Evolutionary conservation across 1,140 invertebrate genomes (phyloP).

Genomic region (Pissodes strobi): DNA sequence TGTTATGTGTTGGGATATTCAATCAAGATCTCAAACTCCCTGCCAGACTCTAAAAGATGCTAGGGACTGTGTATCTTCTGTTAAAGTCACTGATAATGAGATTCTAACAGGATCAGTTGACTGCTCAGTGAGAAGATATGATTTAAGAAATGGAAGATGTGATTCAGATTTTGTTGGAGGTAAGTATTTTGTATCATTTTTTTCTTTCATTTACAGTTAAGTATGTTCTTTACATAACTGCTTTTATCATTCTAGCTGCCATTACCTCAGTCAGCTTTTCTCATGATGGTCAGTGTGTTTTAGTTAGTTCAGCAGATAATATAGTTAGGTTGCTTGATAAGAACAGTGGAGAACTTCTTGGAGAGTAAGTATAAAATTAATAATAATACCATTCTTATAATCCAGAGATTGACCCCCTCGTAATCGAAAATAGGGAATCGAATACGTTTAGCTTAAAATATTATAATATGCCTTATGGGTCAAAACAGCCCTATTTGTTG

Average conservation of each 20-base stretch:
- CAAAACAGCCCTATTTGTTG: no score
- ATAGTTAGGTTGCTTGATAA: slow-evolving; percentile 88
- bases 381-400: no score
- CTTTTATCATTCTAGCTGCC: slow-evolving; percentile 69
- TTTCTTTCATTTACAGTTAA: no score
- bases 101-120: slow-evolving; percentile 92
- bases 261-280: slow-evolving; percentile 78
- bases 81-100: slow-evolving; percentile 87
- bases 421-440: no score
- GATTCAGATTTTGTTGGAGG: slow-evolving; percentile 84
- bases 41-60: slow-evolving; percentile 87
- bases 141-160: slow-evolving; percentile 84
- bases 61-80: slow-evolving; percentile 88
- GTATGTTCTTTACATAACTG: no score
- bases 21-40: slow-evolving; percentile 72
- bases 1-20: slow-evolving; percentile 88
- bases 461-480: no score
- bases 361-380: slow-evolving; percentile 63
- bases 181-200: slow-evolving; percentile 49
- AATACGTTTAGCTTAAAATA: no score
- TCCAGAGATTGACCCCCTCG: no score
- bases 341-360: slow-evolving; percentile 79
- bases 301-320: slow-evolving; percentile 82
- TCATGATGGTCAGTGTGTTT: slow-evolving; percentile 83
- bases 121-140: slow-evolving; percentile 84